Evolutionary conservation across 2,113 vertebrate species (phyloP), one percentile per base, ranked within the genome.

Genomic region (Opisthocomus hoazin): DNA sequence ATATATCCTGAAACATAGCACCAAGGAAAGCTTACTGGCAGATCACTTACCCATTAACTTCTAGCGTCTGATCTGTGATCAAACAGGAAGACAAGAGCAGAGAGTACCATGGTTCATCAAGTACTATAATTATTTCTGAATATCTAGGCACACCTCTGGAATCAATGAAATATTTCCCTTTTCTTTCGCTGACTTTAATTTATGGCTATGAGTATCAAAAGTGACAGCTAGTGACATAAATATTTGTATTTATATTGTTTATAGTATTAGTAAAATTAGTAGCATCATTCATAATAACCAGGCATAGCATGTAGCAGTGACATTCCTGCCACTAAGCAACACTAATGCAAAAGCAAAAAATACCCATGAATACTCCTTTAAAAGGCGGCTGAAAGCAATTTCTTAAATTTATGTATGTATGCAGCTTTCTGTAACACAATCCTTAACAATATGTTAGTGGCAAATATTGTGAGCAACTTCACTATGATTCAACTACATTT

Each of bases 211-310:
- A 53, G 29, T 89, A 95, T 83, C 57, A 93, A 91, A 96, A 92
- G 12, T 87, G 74, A 94, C 82, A 94, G 34, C 32, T 89, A 70
- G 92, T 85, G 48, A 26, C 71, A 82, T 32, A 93, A 79, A 71
- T 91, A 43, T 81, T 91, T 89, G 61, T 75, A 56, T 71, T 96
- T 81, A 56, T 94, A 83, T 95, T 95, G 41, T 75, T 80, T 91
- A 82, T 74, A 76, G 6, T 77, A 85, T 85, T 94, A 90, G 39
- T 45, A 80, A 94, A 96, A 94, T 96, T 96, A 95, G 48, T 16
- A 74, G 22, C 77, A 77, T 76, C 63, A 86, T 76, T 96, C 71
- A 91, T 90, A 93, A 93, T 87, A 94, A 93, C 75, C 57, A 89
- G 23, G 22, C 45, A 43, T 68, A 65, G 21, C 45, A 84, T 36